Evolutionary conservation across 2,797 vertebrate species (phyloP), one percentile per base, ranked within the genome.

Genomic region (Enteromius fasciolatus): DNA sequence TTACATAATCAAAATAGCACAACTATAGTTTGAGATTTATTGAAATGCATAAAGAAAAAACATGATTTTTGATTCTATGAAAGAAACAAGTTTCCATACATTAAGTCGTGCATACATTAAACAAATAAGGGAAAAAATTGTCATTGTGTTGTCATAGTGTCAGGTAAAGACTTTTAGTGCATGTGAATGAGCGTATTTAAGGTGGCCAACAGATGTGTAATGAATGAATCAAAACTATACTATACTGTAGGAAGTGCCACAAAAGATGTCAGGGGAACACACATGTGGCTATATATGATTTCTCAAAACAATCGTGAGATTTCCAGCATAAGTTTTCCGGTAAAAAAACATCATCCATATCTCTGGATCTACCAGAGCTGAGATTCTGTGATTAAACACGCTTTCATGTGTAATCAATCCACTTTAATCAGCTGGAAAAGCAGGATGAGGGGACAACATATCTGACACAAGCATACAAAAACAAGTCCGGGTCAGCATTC

Each of bases 301-400:
- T 68, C 48, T 75, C 17, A 69, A 76, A 82, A 82, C 81, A 82
- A 76, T 80, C 84, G 79, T 63, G 87, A 80, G 63, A 87, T 83
- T 88, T 87, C 85, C 76, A 89, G 39, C 39, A 4, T 17, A 63
- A 9, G 52, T 70, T 70, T 80, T 80, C 70, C n/a, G 11, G 18
- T 57, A 66, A 67, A 11, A 54, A 82, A 67, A 76, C 73, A 72
- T 25, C 23, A n/a, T 46, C 89, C 88, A 78, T 76, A 84, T 84
- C 87, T 84, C 89, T 88, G 87, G 86, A 92, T 91, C 87, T 85
- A 82, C 80, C 84, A 81, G 6, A 36, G 88, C 83, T 82, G 82
- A 83, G 87, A 76, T 84, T 88, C 88, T 84, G 87, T 89, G 87
- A 90, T 91, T 88, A 90, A 88, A 84, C 73, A 36, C 14, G 57